Base-by-base conservation (phyloP, 1,140 invertebrate species). In the Dreissena rostriformis region DNA sequence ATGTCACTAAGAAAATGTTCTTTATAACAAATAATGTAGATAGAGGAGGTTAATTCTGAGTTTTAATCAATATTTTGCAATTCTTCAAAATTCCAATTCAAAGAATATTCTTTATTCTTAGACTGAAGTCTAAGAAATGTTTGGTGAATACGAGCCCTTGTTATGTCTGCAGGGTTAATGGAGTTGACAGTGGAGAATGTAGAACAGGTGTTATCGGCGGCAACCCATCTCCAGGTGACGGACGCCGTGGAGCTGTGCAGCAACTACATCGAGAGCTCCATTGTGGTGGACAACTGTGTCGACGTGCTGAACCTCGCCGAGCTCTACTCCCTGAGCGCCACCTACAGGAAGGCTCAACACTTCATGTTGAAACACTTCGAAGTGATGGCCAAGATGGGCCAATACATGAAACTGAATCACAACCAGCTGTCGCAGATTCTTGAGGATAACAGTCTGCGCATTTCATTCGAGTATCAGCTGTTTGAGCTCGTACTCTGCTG, bases 201-300 rank as follows among this genome's bases (percentile, higher is more conserved):
- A 17, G 91, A 93, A 70, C 90, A 93, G 28, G 89, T 93, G 22
- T 71, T 93, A 11, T 86, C 92, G 28, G 92, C 92, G 49, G 92
- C 92, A 0, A 89, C 91, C 17, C 93, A 93, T 84, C 75, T 93
- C 49, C 93, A 93, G 79, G 89, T 92, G 1, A 88, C 87, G 53
- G 90, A 93, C 83, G 92, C 92, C n/a, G 89, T 93, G 17, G 89
- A 92, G 28, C 87, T 93, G 12, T 93, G 93, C 79, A 90, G 90
- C 79, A 89, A 88, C 73, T 93, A 92, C 80, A 82, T 93, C 49
- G 89, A 91, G 65, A 87, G 86, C 29, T 90, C 89, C 14, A 89
- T 93, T 22, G 92, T 88, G 28, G 86, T 88, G 11, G 88, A 90
- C 53, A 93, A 93, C 77, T 93, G 93, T 90, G 89, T 93, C 28